Evolutionary conservation across 2,797 vertebrate genomes (phyloP).

Genomic region (Clarias pachynema): DNA sequence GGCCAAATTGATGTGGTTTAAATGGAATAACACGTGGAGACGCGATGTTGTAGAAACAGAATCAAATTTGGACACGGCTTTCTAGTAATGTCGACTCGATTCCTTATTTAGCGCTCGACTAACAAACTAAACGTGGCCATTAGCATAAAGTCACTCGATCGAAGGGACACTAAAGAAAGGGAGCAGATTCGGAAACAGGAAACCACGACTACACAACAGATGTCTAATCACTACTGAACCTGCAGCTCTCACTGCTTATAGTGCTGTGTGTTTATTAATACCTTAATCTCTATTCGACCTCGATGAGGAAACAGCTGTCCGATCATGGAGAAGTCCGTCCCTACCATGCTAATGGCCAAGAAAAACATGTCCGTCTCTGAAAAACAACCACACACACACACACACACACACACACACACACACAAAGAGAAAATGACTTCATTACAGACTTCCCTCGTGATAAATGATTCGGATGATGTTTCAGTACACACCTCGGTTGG

Average conservation of each 20-base stretch:
- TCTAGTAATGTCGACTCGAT: neutral
- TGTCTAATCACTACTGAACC: neutral
- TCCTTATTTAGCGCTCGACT: neutral
- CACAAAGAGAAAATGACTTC: neutral
- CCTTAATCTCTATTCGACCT: constrained; percentile 93
- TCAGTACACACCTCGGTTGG: constrained; percentile 64
- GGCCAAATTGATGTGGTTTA: neutral
- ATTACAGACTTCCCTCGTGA: neutral
- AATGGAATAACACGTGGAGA: neutral
- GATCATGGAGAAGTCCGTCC: constrained; percentile 97
- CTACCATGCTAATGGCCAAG: constrained; percentile 96
- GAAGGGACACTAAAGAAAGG: neutral
- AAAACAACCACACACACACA: constrained; percentile 15
- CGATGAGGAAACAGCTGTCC: constrained; percentile 93
- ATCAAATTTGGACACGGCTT: neutral
- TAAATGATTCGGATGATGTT: neutral
- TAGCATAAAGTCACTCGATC: neutral
- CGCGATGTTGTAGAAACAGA: neutral
- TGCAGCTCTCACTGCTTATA: neutral
- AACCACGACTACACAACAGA: neutral
- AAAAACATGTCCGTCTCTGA: constrained; percentile 98
- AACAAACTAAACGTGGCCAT: neutral
- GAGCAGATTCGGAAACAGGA: neutral
- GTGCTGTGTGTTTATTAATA: constrained; percentile 54
- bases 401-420: neutral